Conservation (phyloP, 2,888 invertebrate species). For the Lepidochrysops patricia region DNA sequence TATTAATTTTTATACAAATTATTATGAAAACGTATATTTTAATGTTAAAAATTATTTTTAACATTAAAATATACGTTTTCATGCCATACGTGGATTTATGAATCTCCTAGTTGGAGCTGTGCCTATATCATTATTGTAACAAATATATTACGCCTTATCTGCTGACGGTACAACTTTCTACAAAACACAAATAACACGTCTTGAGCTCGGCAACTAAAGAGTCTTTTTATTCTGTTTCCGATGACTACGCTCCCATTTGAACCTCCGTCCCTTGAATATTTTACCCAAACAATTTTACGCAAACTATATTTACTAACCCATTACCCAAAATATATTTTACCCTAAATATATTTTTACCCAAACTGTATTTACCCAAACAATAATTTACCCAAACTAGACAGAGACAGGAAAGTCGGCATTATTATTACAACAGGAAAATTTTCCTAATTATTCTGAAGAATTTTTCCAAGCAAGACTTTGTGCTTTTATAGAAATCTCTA, state of each 20-base stretch:
- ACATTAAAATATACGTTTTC: too few species aligned
- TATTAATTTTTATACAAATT: too few species aligned
- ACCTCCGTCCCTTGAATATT: constrained; percentile 26
- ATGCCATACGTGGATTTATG: too few species aligned
- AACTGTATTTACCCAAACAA: too few species aligned
- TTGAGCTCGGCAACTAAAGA: constrained; percentile 25
- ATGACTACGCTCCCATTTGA: constrained; percentile 21
- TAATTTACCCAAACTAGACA: too few species aligned
- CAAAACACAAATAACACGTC: constrained; percentile 14
- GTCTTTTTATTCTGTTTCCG: constrained; percentile 20
- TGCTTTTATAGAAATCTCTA: background rate
- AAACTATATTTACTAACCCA: too few species aligned
- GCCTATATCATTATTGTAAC: too few species aligned
- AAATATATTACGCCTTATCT: background rate
- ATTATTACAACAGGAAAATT: background rate
- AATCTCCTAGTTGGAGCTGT: too few species aligned
- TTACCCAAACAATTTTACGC: constrained; percentile 12
- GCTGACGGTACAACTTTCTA: constrained; percentile 6
- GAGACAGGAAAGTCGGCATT: background rate
- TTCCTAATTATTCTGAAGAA: background rate
- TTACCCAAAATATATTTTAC: too few species aligned
- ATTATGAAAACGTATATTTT: too few species aligned
- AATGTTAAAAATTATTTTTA: background rate
- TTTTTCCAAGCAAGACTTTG: background rate
- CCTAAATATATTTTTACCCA: too few species aligned